These are phyloP conservation scores for Stylophora pistillata DNA, from an alignment of 64 coral and sea anemone genomes.

Conservation along the genomic window DNA sequence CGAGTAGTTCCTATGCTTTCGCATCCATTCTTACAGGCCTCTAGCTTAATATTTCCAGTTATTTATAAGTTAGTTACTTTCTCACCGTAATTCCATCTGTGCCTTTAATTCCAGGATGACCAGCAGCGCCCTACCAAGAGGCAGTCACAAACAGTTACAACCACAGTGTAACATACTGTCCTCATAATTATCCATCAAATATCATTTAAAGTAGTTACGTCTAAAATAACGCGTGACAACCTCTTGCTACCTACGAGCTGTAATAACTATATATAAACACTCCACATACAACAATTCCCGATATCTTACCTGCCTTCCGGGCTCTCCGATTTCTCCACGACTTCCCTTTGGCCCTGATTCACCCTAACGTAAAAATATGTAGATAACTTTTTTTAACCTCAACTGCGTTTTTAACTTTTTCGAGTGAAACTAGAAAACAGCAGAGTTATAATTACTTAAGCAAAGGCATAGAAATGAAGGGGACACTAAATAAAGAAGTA, in stretches of 20 bases:
- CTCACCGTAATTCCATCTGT: conserved; percentile 32
- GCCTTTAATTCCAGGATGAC: conserved; percentile 31
- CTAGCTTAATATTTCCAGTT: background rate
- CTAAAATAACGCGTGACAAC: too few relatives aligned
- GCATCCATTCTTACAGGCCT: too few relatives aligned
- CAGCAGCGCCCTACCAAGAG: conserved; percentile 10
- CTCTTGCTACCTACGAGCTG: too few relatives aligned
- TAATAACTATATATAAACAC: too few relatives aligned
- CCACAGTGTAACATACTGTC: background rate
- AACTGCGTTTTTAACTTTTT: too few relatives aligned
- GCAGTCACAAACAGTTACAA: background rate
- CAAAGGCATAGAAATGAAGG: background rate
- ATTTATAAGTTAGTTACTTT: background rate
- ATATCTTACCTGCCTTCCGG: conserved; percentile 14
- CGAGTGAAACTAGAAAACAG: too few relatives aligned
- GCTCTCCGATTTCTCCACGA: conserved; percentile 18
- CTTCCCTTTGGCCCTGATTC: conserved; percentile 39
- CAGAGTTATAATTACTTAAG: too few relatives aligned
- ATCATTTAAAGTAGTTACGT: too few relatives aligned
- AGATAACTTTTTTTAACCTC: background rate
- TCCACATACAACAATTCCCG: too few relatives aligned
- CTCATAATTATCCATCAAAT: too few relatives aligned
- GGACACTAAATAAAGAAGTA: background rate
- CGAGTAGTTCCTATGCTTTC: too few relatives aligned
- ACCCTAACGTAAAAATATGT: conserved; percentile 10